These are phyloP conservation scores for Ailuropoda melanoleuca DNA, from an alignment of 2,113 vertebrate species.

Conservation along the genomic window DNA sequence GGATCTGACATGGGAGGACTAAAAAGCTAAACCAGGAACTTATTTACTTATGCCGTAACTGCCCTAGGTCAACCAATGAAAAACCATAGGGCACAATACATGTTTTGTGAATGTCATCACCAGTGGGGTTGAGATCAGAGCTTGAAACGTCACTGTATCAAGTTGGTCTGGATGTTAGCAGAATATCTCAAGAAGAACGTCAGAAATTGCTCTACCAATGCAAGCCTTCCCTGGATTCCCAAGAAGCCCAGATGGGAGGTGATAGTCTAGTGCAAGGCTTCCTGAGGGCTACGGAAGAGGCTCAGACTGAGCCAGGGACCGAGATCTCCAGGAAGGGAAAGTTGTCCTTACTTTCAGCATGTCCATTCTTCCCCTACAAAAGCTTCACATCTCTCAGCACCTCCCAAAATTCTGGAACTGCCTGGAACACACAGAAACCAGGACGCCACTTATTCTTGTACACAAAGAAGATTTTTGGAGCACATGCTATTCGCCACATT, in stretches of 20 bases:
- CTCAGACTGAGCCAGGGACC: background rate
- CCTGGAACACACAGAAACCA: background rate
- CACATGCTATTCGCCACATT: background rate
- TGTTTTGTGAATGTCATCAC: background rate
- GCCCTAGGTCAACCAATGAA: background rate
- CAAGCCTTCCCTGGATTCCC: background rate
- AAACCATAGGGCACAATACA: background rate
- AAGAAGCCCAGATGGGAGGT: background rate
- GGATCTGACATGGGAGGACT: background rate
- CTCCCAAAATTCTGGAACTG: background rate
- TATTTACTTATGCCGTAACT: background rate
- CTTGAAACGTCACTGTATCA: background rate
- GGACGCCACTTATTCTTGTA: background rate
- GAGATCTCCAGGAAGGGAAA: background rate
- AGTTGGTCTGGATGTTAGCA: background rate
- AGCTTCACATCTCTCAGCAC: background rate
- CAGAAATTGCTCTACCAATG: background rate
- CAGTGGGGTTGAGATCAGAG: background rate
- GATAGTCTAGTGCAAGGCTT: background rate
- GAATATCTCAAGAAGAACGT: background rate
- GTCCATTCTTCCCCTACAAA: background rate
- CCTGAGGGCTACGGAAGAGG: background rate
- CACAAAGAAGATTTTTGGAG: background rate
- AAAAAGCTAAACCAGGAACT: slow-evolving; percentile 15
- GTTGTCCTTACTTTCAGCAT: background rate